Evolutionary conservation across 2,113 vertebrate genomes (phyloP).

Genomic region (Colossoma macropomum): DNA sequence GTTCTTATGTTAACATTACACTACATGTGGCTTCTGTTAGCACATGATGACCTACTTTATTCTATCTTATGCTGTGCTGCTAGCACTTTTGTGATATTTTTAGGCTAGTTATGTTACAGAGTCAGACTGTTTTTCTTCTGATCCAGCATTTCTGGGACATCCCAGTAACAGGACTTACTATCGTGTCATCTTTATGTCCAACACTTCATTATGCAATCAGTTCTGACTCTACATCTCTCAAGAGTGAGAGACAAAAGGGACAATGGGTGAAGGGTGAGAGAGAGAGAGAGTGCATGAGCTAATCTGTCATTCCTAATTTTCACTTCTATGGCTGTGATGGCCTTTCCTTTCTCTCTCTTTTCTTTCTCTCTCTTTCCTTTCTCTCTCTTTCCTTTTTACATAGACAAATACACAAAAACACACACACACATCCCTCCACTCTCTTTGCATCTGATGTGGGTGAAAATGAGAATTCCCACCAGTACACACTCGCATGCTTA

Average conservation of each 20-base stretch:
- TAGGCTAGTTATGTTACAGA: too few species aligned
- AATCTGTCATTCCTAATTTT: background rate
- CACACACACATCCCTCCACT: background rate
- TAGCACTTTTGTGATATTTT: too few species aligned
- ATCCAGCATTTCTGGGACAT: too few species aligned
- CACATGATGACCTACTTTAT: too few species aligned
- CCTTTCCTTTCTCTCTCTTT: too few species aligned
- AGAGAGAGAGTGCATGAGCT: background rate
- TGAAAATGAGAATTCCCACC: conserved; percentile 22
- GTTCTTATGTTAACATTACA: too few species aligned
- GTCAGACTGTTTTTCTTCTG: too few species aligned
- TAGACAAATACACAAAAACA: background rate
- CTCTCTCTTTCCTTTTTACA: background rate
- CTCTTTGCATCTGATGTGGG: background rate
- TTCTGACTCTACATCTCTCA: background rate
- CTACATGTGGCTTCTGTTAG: too few species aligned
- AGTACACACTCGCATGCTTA: conserved; percentile 19
- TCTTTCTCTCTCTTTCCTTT: too few species aligned
- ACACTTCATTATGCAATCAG: background rate
- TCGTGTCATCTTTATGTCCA: background rate
- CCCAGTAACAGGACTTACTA: background rate
- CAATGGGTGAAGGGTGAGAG: background rate
- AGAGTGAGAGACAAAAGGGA: background rate
- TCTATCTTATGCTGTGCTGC: too few species aligned
- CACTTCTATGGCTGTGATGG: background rate